A percentile compares a stretch with the other conserved stretches of the same genome.
Evolutionary conservation across 2,113 vertebrate species (phyloP).

Genomic region (Rhizomys pruinosus): DNA sequence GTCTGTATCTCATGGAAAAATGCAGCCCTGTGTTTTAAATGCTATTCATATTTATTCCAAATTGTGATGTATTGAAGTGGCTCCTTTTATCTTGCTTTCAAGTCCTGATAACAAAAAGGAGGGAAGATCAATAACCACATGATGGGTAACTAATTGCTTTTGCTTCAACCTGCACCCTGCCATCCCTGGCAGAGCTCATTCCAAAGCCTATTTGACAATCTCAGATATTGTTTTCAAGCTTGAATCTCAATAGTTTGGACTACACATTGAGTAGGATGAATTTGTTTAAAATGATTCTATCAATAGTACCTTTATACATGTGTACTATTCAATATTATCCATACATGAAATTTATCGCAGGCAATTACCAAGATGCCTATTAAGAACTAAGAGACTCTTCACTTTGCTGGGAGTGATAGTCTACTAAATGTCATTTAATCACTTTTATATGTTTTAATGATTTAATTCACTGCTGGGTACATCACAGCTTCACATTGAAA

Average conservation of each 20-base stretch:
- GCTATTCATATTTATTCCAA: conserved; percentile 76
- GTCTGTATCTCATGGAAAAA: neutral
- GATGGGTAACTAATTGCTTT: conserved; percentile 82
- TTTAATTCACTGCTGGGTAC: neutral
- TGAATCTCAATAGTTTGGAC: neutral
- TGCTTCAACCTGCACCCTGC: conserved; percentile 64
- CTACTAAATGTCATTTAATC: conserved; percentile 11
- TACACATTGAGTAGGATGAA: neutral
- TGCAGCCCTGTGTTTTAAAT: neutral
- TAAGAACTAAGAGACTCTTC: neutral
- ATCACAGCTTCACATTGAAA: conserved; percentile 23
- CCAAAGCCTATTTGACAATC: conserved; percentile 42
- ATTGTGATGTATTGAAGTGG: conserved; percentile 60
- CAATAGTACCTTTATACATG: neutral
- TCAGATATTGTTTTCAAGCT: conserved; percentile 1
- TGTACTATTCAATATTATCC: neutral
- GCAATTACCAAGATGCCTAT: neutral
- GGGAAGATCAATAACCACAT: conserved; percentile 79
- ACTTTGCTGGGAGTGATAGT: neutral
- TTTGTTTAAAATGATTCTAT: neutral
- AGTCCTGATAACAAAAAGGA: conserved; percentile 72
- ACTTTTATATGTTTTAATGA: neutral
- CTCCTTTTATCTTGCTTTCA: conserved; percentile 69
- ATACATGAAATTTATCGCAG: neutral
- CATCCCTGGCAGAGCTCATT: conserved; percentile 45